Evolutionary conservation across 2,797 vertebrate species (phyloP).

Genomic region (Centropyge bicolor): DNA sequence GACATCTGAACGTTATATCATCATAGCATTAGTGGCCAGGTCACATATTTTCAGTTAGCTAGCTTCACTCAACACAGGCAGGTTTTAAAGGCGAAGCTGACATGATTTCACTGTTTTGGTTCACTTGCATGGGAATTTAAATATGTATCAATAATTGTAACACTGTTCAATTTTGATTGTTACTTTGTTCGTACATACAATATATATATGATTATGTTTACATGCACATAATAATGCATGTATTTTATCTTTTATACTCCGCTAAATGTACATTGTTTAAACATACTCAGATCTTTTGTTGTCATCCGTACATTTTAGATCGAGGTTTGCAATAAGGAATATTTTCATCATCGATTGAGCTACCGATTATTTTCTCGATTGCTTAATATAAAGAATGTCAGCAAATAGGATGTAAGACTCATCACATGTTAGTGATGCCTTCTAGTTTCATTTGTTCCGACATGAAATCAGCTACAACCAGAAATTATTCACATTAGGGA

Average conservation of each 20-base stretch:
- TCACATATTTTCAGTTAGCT: conserved; percentile 45
- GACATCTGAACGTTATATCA: conserved; percentile 17
- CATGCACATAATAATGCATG: not conserved
- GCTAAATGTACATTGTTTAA: not conserved
- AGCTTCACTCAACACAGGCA: conserved; percentile 9
- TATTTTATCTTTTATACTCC: not conserved
- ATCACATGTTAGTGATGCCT: not conserved
- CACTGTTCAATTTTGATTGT: too few relatives aligned
- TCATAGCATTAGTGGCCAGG: conserved; percentile 1
- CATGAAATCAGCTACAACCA: not conserved
- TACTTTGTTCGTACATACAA: accelerated
- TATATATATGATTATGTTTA: not conserved
- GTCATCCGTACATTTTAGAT: not conserved
- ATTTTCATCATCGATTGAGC: not conserved
- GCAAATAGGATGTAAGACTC: not conserved
- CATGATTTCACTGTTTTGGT: conserved; percentile 27
- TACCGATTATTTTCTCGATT: not conserved
- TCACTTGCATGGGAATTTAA: not conserved
- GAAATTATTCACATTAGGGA: not conserved
- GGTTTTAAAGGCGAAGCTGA: conserved; percentile 35
- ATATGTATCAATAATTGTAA: not conserved
- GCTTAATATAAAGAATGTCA: not conserved
- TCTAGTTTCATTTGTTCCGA: not conserved
- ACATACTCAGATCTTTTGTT: conserved; percentile 21
- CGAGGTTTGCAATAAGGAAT: not conserved